Percentiles rank a stretch among this genome's conserved stretches.
Evolutionary conservation across 2,113 vertebrate genomes (phyloP).

Genomic region (Protomyctophum bolini): DNA sequence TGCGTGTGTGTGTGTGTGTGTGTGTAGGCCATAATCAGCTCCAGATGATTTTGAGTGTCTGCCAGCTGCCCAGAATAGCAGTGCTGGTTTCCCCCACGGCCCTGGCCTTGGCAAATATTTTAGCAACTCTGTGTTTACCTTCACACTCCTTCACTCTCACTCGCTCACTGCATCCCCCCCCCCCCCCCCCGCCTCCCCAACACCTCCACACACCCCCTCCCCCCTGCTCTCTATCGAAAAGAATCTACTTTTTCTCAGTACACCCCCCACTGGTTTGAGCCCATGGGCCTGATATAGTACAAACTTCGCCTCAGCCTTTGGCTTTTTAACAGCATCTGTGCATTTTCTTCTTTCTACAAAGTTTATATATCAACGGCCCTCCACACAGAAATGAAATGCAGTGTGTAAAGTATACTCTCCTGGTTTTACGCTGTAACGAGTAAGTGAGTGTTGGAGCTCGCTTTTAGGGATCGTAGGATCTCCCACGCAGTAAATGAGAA

Average conservation of each 20-base stretch:
- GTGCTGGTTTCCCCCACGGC: conserved; percentile 67
- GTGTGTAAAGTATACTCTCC: too few relatives aligned
- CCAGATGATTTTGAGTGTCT: conserved; percentile 78
- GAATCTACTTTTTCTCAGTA: conserved; percentile 41
- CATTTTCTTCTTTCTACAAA: too few relatives aligned
- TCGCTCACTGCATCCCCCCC: conserved; percentile 36
- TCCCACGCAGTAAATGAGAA: too few relatives aligned
- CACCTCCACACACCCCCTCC: conserved; percentile 39
- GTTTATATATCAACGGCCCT: too few relatives aligned
- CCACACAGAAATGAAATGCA: too few relatives aligned
- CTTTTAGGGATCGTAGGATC: too few relatives aligned
- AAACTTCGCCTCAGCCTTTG: too few relatives aligned
- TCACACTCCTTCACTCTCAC: conserved; percentile 64
- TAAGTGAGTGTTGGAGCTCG: too few relatives aligned
- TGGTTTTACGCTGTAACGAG: too few relatives aligned
- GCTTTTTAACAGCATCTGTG: too few relatives aligned
- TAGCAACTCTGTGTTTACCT: conserved; percentile 76
- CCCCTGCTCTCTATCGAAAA: conserved; percentile 48
- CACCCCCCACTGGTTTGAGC: conserved; percentile 27
- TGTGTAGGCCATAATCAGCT: conserved; percentile 75
- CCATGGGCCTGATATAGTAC: background rate
- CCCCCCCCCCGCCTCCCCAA: background rate
- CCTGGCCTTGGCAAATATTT: conserved; percentile 79
- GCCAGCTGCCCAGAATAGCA: conserved; percentile 81
- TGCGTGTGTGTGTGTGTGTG: conserved; percentile 32